Evolutionary conservation across 2,113 vertebrate species (phyloP).

Genomic region (Copsychus sechellarum): DNA sequence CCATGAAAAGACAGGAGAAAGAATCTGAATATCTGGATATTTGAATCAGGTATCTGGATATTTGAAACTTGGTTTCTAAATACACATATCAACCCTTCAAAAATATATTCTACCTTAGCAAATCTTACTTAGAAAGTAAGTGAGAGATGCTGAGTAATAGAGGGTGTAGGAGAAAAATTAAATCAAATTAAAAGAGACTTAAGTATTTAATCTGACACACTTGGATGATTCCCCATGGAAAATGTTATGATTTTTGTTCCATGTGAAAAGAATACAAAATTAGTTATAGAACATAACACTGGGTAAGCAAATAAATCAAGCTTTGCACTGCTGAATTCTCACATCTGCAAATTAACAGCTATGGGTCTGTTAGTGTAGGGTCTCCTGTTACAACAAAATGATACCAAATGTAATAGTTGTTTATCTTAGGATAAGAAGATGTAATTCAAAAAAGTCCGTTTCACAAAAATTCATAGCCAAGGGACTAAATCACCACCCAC

Average conservation of each 20-base stretch:
- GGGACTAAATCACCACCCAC: background rate
- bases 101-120: background rate
- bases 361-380: background rate
- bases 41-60: constrained; percentile 5
- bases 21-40: constrained; percentile 13
- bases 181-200: constrained; percentile 29
- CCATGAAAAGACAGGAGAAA: background rate
- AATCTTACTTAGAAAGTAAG: constrained; percentile 27
- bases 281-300: constrained; percentile 22
- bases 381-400: background rate
- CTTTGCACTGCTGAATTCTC: constrained; percentile 8
- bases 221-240: constrained; percentile 24
- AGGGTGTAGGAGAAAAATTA: background rate
- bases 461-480: background rate
- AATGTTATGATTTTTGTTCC: background rate
- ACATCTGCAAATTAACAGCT: constrained; percentile 39
- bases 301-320: constrained; percentile 42
- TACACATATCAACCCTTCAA: background rate
- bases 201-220: background rate
- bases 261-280: constrained; percentile 35
- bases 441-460: background rate
- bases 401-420: background rate
- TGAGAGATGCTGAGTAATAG: background rate
- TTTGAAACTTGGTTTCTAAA: constrained; percentile 11
- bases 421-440: background rate